Conservation (phyloP, 2,888 invertebrate species). For the Glaucopsyche alexis region DNA sequence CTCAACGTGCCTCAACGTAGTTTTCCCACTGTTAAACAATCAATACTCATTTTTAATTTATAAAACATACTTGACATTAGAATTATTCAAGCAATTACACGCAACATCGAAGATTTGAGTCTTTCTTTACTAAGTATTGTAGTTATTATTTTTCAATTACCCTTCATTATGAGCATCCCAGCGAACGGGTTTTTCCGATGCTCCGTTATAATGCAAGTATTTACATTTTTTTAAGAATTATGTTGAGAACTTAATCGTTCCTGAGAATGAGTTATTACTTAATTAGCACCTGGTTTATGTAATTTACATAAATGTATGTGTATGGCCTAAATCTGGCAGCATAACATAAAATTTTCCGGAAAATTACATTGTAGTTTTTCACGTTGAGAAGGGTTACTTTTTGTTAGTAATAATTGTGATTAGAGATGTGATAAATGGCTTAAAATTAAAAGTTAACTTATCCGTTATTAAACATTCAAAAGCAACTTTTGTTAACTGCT, state of each 20-base stretch:
- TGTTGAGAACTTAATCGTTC: not conserved
- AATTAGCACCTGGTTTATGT: not conserved
- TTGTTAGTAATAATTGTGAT: too few species aligned
- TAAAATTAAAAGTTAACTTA: too few species aligned
- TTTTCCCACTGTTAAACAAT: too few species aligned
- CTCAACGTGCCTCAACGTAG: too few species aligned
- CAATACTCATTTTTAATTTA: constrained; percentile 2
- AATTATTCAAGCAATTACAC: not conserved
- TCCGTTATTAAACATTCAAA: too few species aligned
- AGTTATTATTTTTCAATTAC: not conserved
- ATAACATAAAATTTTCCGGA: too few species aligned
- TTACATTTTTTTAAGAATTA: not conserved
- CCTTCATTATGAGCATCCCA: not conserved
- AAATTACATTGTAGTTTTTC: too few species aligned
- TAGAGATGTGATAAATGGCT: too few species aligned
- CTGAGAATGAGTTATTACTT: not conserved
- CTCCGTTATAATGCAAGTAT: constrained; percentile 12
- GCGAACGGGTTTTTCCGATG: not conserved
- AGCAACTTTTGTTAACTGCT: too few species aligned
- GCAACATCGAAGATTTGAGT: not conserved
- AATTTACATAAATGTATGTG: not conserved
- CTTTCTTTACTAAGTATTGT: not conserved
- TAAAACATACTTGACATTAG: not conserved
- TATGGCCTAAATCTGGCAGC: not conserved
- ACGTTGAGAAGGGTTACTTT: too few species aligned